These are phyloP conservation scores for Pandion haliaetus DNA, from an alignment of 2,113 vertebrate species.

Conservation along the genomic window DNA sequence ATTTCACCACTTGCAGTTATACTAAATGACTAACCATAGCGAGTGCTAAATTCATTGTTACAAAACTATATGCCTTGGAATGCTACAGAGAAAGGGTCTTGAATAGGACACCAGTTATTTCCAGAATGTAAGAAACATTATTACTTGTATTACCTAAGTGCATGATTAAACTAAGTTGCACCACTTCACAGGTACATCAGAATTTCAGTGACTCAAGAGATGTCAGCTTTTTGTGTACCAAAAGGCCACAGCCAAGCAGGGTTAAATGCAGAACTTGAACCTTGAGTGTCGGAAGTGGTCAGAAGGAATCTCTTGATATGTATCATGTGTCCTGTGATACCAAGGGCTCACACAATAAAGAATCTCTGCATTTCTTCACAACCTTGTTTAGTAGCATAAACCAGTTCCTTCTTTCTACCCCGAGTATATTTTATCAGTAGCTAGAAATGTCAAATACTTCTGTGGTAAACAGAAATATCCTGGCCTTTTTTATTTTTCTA, in stretches of 20 bases:
- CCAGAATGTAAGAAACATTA: background rate
- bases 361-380: background rate
- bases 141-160: background rate
- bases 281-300: background rate
- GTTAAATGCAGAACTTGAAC: constrained; percentile 18
- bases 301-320: background rate
- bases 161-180: background rate
- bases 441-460: constrained; percentile 63
- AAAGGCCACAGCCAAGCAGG: background rate
- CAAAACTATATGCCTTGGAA: background rate
- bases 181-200: background rate
- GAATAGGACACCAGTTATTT: background rate
- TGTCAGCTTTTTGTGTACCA: background rate
- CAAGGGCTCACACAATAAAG: background rate
- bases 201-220: background rate
- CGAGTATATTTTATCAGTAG: constrained; percentile 56
- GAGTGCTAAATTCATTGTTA: background rate
- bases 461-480: constrained; percentile 60
- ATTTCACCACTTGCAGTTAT: background rate
- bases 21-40: background rate
- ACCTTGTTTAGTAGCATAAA: background rate
- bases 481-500: constrained; percentile 28
- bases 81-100: background rate
- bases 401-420: background rate
- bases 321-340: background rate